A percentile compares a stretch with the other conserved stretches of the same genome.
Evolutionary conservation across 2,888 invertebrate genomes (phyloP).

Genomic region (Nymphalis urticae): DNA sequence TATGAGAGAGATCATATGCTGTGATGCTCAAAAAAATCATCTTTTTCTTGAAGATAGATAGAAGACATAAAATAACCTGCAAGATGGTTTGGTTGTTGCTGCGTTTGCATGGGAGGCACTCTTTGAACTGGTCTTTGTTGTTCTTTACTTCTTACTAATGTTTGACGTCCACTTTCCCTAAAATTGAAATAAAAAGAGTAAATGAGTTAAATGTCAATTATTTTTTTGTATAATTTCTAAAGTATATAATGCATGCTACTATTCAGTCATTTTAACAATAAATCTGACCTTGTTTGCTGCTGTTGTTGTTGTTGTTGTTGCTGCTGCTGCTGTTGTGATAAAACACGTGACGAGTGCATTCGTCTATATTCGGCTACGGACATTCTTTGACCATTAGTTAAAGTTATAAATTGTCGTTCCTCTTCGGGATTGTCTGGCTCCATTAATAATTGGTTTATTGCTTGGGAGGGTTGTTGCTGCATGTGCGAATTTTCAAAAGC

Average conservation of each 20-base stretch:
- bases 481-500: conserved; percentile 57
- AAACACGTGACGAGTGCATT: conserved; percentile 59
- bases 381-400: conserved; percentile 70
- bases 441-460: conserved; percentile 60
- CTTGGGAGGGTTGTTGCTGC: conserved; percentile 54
- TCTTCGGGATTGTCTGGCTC: conserved; percentile 67
- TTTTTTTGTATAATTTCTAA: background rate
- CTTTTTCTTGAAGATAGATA: background rate
- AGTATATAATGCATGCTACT: background rate
- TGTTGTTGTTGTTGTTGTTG: conserved; percentile 38
- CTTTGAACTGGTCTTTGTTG: conserved; percentile 73
- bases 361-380: conserved; percentile 73
- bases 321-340: conserved; percentile 54
- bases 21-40: background rate
- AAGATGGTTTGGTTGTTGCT: conserved; percentile 51
- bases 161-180: conserved; percentile 71
- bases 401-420: conserved; percentile 66
- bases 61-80: conserved; percentile 31
- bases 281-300: conserved; percentile 48
- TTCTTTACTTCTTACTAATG: conserved; percentile 74
- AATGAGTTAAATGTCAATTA: conserved; percentile 8
- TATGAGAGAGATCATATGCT: too few species aligned
- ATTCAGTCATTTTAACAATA: too few species aligned
- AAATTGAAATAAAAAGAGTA: conserved; percentile 27
- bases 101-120: conserved; percentile 75